phyloP scores from a whole-genome alignment of 2,888 invertebrate genomes.

The Acanthococcus lagerstroemiae region DNA sequence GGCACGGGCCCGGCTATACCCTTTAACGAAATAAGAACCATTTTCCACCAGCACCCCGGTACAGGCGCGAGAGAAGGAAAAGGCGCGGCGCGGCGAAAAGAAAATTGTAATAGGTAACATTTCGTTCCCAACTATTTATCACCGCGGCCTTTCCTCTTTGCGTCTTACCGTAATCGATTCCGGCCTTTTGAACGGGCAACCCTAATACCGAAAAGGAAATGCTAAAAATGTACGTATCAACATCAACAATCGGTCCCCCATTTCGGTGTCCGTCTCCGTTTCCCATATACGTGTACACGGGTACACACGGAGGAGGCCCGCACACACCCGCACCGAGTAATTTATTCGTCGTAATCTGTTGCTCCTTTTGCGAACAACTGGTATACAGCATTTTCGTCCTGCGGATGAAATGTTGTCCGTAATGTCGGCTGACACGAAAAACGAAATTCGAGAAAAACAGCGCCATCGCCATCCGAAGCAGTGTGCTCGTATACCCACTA shows the following conservation, averaged over 20 bases:
- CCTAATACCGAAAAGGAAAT: conserved; percentile 24
- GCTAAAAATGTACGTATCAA: conserved; percentile 28
- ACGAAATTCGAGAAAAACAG: too few relatives aligned
- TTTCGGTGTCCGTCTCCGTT: not conserved
- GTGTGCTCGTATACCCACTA: too few relatives aligned
- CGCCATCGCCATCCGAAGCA: too few relatives aligned
- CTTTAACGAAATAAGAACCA: conserved; percentile 10
- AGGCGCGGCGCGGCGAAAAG: not conserved
- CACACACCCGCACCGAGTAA: not conserved
- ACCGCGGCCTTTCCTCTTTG: conserved; percentile 17
- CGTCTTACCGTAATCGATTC: conserved; percentile 30
- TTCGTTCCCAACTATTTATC: conserved; percentile 27
- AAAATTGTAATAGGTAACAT: conserved; percentile 29
- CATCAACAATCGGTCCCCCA: conserved; percentile 26
- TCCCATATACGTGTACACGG: not conserved
- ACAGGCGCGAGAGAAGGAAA: not conserved
- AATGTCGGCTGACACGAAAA: too few relatives aligned
- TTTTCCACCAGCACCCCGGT: conserved; percentile 6
- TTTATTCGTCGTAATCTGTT: conserved; percentile 29
- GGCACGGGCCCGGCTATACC: not conserved
- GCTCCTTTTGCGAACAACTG: conserved; percentile 4
- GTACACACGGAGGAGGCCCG: too few relatives aligned
- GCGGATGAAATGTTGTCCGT: too few relatives aligned
- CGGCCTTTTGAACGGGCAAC: conserved; percentile 24
- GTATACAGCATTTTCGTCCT: too few relatives aligned